Evolutionary conservation across 2,113 vertebrate species (phyloP), one percentile per base, ranked within the genome.

Genomic region (Anthoscopus minutus): DNA sequence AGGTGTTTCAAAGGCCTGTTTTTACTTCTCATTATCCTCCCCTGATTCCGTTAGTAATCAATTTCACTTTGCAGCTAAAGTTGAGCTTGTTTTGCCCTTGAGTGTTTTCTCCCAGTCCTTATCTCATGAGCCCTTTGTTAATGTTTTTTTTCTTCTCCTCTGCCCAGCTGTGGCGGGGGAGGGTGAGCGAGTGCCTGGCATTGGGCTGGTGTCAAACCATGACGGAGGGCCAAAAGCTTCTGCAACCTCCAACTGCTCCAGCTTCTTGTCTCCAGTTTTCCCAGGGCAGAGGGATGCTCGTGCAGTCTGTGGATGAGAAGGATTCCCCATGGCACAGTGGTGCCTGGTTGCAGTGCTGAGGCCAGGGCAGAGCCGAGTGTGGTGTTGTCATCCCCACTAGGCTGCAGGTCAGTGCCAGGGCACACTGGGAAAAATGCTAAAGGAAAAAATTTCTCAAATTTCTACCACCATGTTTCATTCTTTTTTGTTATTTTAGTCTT

Each of bases 181-280:
- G 22, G 35, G 21, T 31, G 16, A 31, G 16, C 1, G 2, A 38
- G 6, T 25, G 30, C 57, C 45, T 77, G 28, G 73, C 7, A 0
- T 25, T 48, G 72, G 21, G 9, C 12, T 21, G 31, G 21, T 7
- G 15, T 20, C 44, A 38, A 31, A 40, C 35, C 30, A 50, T 8
- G 30, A 21, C n/a, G n/a, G n/a, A n/a, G n/a, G n/a, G n/a, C n/a
- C n/a, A n/a, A 35, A 50, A 83, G 35, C 6, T 71, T 56, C 79
- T 38, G 11, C 40, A 27, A 1, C 23, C 15, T 40, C 24, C 0
- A 0, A 6, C 24, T 22, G 5, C 74, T 64, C 35, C n/a, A 37
- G 42, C 7, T 19, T 60, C 38, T 78, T 35, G 33, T 25, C 27
- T 71, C 48, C 7, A 2, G 0, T 56, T 64, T 62, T 89, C 40